These are phyloP conservation scores for Anadara kagoshimensis DNA, from an alignment of 1,140 invertebrate genomes.

Conservation along the genomic window DNA sequence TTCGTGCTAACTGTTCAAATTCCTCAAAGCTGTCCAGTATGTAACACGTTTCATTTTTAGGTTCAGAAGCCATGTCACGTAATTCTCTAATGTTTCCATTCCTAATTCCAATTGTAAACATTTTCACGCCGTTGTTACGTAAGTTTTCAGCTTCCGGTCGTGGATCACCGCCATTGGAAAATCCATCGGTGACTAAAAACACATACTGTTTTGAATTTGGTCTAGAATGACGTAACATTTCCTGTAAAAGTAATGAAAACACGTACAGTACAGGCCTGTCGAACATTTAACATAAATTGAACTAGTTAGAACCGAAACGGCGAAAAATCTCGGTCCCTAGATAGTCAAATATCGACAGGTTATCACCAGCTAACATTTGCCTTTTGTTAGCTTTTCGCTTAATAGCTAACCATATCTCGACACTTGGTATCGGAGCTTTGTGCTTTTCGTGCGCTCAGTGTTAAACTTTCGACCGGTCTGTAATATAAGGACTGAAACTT, in stretches of 20 bases:
- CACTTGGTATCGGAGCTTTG: too few species aligned
- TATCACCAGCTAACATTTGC: too few species aligned
- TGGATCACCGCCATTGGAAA: constrained; percentile 84
- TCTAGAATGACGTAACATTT: constrained; percentile 77
- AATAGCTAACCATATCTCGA: too few species aligned
- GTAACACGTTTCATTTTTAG: constrained; percentile 80
- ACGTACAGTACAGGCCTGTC: too few species aligned
- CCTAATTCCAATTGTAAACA: constrained; percentile 83
- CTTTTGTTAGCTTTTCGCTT: too few species aligned
- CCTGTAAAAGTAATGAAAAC: constrained; percentile 66
- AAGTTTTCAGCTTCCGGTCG: constrained; percentile 77
- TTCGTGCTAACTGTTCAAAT: constrained; percentile 82
- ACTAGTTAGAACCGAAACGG: too few species aligned
- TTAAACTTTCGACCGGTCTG: too few species aligned
- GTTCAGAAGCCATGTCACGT: constrained; percentile 80
- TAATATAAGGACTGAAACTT: too few species aligned
- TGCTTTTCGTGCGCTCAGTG: too few species aligned
- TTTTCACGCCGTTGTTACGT: constrained; percentile 75
- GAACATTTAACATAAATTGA: too few species aligned
- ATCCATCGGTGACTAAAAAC: constrained; percentile 84
- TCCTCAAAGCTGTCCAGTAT: constrained; percentile 83
- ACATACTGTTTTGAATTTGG: constrained; percentile 78
- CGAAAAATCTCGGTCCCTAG: too few species aligned
- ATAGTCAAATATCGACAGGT: too few species aligned
- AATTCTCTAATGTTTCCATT: constrained; percentile 82